phyloP scores from a whole-genome alignment of 1,140 invertebrate genomes.

The Caenorhabditis elegans region WBcel235 BX284605.5:12423501-12424000 shows the following conservation, averaged over 20 bases:
- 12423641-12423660: slow-evolving; percentile 7
- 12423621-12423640: too few species aligned
- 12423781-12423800: background rate
- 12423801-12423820: slow-evolving; percentile 10
- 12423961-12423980: background rate
- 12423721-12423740: background rate
- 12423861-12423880: background rate
- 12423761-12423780: background rate
- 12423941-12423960: background rate
- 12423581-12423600: too few species aligned
- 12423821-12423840: background rate
- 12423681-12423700: background rate
- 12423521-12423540: too few species aligned
- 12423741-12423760: slow-evolving; percentile 7
- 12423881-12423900: background rate
- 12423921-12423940: background rate
- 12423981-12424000: background rate
- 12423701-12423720: background rate
- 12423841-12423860: background rate
- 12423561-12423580: background rate
- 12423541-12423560: background rate
- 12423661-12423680: background rate
- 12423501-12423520: too few species aligned
- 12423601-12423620: too few species aligned
- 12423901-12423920: background rate